phyloP scores from a whole-genome alignment of 2,797 vertebrate genomes.

The Sebastes miniatus region DNA sequence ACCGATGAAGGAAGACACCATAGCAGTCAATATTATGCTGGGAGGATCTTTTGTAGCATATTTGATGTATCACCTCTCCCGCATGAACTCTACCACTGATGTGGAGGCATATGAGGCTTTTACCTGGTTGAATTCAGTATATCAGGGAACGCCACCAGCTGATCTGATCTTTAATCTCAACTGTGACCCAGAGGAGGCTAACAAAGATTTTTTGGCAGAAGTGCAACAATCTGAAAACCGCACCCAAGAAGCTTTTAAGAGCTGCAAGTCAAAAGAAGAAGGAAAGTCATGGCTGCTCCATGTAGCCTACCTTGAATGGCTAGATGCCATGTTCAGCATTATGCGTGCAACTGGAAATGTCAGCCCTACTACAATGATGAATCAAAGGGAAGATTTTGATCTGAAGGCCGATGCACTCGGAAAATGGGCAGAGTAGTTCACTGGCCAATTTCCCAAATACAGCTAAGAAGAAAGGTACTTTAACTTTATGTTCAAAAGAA shows the following conservation, averaged over 20 bases:
- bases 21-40: accelerated
- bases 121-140: too few species aligned
- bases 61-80: background rate
- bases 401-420: too few species aligned
- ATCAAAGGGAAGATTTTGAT: too few species aligned
- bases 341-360: accelerated
- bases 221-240: background rate
- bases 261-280: background rate
- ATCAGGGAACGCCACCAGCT: too few species aligned
- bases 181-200: background rate
- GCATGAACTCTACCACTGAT: background rate
- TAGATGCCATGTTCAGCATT: background rate
- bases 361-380: accelerated
- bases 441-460: too few species aligned
- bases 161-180: background rate
- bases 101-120: too few species aligned
- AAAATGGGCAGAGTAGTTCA: too few species aligned
- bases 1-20: background rate
- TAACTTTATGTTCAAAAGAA: background rate
- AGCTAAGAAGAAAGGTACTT: background rate
- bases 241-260: background rate
- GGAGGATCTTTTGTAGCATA: accelerated
- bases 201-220: background rate
- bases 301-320: background rate
- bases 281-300: background rate